Conservation (phyloP, 2,113 vertebrate species). For the Peucedramus taeniatus region DNA sequence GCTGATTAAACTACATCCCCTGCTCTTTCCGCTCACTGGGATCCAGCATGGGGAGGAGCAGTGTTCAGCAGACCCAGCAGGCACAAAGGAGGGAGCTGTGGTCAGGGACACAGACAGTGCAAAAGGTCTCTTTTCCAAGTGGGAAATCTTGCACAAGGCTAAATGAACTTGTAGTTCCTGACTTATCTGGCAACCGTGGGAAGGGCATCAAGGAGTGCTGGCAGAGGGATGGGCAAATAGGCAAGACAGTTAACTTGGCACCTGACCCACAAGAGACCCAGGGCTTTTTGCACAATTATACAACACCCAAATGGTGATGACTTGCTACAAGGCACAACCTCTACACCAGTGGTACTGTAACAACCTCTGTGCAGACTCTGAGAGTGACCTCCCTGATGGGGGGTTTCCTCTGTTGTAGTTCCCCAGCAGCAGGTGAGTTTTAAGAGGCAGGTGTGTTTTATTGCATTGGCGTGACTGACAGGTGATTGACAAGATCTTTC, state of each 20-base stretch:
- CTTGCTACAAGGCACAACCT: neutral
- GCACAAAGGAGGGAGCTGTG: neutral
- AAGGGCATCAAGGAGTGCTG: neutral
- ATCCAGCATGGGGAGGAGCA: neutral
- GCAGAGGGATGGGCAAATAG: neutral
- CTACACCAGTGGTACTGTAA: neutral
- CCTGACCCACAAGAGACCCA: neutral
- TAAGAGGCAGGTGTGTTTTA: neutral
- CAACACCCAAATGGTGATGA: neutral
- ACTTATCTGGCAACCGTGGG: neutral
- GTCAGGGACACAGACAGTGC: neutral
- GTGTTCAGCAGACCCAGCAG: neutral
- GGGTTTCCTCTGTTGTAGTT: neutral
- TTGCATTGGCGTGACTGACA: neutral
- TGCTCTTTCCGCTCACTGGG: accelerated
- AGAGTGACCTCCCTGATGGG: neutral
- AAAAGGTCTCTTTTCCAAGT: neutral
- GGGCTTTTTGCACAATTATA: neutral
- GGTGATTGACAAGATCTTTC: neutral
- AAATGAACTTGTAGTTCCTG: neutral
- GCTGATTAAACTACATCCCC: neutral
- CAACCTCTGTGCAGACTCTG: neutral
- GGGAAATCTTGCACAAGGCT: neutral
- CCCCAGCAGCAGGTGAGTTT: neutral
- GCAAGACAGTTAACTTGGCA: neutral